Evolutionary conservation across 2,888 invertebrate genomes (phyloP).

Genomic region (Ryuthela nishihirai): DNA sequence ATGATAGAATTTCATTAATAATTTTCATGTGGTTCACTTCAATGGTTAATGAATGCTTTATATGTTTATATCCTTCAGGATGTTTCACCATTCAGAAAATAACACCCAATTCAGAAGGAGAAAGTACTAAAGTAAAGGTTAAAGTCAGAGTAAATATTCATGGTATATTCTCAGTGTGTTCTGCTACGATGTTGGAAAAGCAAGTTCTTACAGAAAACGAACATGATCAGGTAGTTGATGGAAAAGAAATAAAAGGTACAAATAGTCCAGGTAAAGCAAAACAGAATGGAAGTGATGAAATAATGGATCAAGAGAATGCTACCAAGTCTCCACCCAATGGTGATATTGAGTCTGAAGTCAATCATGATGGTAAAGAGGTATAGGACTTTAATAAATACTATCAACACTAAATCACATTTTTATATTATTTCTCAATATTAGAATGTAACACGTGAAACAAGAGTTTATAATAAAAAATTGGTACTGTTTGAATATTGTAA

Average conservation of each 20-base stretch:
- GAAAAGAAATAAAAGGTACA: slow-evolving; percentile 19
- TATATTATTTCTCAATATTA: too few species aligned
- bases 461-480: too few species aligned
- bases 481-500: too few species aligned
- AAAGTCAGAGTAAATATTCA: slow-evolving; percentile 92
- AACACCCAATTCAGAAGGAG: slow-evolving; percentile 79
- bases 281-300: slow-evolving; percentile 46
- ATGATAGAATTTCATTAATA: too few species aligned
- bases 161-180: slow-evolving; percentile 82
- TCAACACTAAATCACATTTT: too few species aligned
- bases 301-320: slow-evolving; percentile 43
- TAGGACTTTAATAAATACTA: too few species aligned
- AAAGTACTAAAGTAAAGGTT: slow-evolving; percentile 91
- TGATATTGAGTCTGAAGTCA: slow-evolving; percentile 43
- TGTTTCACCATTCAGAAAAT: slow-evolving; percentile 56
- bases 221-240: slow-evolving; percentile 17
- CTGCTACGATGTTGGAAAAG: slow-evolving; percentile 64
- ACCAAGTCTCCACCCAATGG: slow-evolving; percentile 26
- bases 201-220: slow-evolving; percentile 2
- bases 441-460: too few species aligned
- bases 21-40: too few species aligned
- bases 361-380: slow-evolving; percentile 44
- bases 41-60: too few species aligned
- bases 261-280: slow-evolving; percentile 41
- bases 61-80: slow-evolving; percentile 48